phyloP scores from a whole-genome alignment of 2,888 invertebrate species.

The Acleris emargana region DNA sequence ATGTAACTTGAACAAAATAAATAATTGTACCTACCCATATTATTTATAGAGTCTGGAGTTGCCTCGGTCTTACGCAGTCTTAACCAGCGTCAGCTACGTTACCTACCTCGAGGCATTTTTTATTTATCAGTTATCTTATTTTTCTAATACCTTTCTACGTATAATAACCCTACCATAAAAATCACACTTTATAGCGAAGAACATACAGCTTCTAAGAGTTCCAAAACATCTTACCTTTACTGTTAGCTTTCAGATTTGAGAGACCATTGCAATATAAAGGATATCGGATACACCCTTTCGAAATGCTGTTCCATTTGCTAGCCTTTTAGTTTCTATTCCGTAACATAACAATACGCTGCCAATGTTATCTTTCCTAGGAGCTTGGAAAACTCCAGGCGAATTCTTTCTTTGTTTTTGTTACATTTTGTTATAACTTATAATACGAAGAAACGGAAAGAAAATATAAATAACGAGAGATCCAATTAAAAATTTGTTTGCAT shows the following conservation, averaged over 20 bases:
- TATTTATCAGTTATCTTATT: no score
- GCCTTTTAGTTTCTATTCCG: slow-evolving; percentile 7
- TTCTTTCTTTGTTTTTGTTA: not conserved
- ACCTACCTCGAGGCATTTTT: no score
- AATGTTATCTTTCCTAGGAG: slow-evolving; percentile 5
- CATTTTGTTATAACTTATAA: not conserved
- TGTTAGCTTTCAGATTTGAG: not conserved
- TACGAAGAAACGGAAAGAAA: not conserved
- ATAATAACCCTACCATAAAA: not conserved
- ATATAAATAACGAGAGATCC: not conserved
- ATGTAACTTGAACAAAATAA: no score
- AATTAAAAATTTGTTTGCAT: no score
- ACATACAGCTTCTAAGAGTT: not conserved
- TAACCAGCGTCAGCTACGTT: no score
- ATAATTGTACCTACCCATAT: no score
- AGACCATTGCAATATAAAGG: not conserved
- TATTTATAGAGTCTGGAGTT: no score
- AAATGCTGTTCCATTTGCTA: not conserved
- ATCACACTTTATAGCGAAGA: not conserved
- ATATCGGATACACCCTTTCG: not conserved
- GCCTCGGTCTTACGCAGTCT: no score
- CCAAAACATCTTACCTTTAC: not conserved
- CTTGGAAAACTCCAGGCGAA: not conserved
- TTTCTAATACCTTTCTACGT: no score
- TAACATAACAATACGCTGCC: slow-evolving; percentile 1